A percentile compares a stretch with the other conserved stretches of the same genome.
Conservation (phyloP, 2,888 invertebrate genomes). For the Eretmocerus hayati region DNA sequence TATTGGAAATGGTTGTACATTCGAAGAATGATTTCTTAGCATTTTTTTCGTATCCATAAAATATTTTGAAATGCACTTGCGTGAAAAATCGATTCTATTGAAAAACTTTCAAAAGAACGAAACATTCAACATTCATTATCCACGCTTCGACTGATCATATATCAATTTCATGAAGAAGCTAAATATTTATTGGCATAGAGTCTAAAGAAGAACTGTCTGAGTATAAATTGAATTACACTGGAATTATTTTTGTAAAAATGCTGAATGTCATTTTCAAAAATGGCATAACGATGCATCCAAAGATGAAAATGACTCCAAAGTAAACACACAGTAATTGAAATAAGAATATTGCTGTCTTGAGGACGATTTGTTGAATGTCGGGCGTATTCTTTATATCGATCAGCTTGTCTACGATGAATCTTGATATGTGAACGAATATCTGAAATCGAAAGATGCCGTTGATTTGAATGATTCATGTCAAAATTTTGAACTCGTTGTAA, state of each 20-base stretch:
- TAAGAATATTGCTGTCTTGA: constrained; percentile 33
- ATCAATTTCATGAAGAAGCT: too few relatives aligned
- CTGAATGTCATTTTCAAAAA: constrained; percentile 33
- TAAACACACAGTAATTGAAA: constrained; percentile 36
- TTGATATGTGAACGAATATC: constrained; percentile 26
- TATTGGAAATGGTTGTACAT: too few relatives aligned
- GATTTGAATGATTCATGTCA: background rate
- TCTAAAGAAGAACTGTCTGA: too few relatives aligned
- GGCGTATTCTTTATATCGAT: constrained; percentile 33
- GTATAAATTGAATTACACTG: too few relatives aligned
- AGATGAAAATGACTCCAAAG: constrained; percentile 35
- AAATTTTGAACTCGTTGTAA: background rate
- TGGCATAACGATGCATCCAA: constrained; percentile 38
- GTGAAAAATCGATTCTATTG: too few relatives aligned
- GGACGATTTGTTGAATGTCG: constrained; percentile 29
- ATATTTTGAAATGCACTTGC: too few relatives aligned
- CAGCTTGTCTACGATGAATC: constrained; percentile 37
- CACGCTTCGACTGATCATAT: too few relatives aligned
- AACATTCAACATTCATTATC: too few relatives aligned
- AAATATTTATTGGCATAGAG: too few relatives aligned
- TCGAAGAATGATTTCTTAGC: too few relatives aligned
- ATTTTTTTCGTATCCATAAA: too few relatives aligned
- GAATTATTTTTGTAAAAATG: constrained; percentile 33
- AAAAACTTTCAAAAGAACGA: too few relatives aligned
- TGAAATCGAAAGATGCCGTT: constrained; percentile 1